phyloP scores from a whole-genome alignment of 1,140 invertebrate species.

The Drosophila ambigua region DNA sequence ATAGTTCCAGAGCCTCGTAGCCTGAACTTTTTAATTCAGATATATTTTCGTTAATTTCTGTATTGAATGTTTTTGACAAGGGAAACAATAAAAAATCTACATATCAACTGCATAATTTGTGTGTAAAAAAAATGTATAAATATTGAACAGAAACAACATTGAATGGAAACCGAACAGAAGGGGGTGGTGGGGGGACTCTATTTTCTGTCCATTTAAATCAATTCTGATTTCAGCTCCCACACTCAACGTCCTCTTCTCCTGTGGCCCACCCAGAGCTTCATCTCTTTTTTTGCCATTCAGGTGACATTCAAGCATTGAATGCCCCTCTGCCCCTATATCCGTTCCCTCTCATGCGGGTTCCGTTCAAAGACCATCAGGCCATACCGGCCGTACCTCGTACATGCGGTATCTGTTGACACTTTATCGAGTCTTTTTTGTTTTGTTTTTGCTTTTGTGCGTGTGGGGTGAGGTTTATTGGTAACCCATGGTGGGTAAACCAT shows the following conservation, averaged over 20 bases:
- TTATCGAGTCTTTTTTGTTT: slow-evolving; percentile 18
- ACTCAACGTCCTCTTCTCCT: slow-evolving; percentile 2
- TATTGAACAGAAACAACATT: too few species aligned
- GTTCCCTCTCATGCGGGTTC: slow-evolving; percentile 10
- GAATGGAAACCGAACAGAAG: too few species aligned
- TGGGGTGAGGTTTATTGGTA: slow-evolving; percentile 1
- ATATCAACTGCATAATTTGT: too few species aligned
- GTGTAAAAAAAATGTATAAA: neutral
- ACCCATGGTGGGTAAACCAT: neutral
- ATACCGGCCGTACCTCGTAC: neutral
- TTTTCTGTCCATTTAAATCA: slow-evolving; percentile 21
- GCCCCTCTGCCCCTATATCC: neutral
- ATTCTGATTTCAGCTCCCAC: slow-evolving; percentile 23
- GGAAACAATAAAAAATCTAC: too few species aligned
- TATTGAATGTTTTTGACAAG: too few species aligned
- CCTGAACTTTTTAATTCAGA: too few species aligned
- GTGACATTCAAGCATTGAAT: neutral
- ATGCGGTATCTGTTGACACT: slow-evolving; percentile 42
- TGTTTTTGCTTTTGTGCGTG: slow-evolving; percentile 1
- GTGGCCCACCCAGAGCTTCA: slow-evolving; percentile 6
- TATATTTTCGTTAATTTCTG: too few species aligned
- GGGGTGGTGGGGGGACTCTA: too few species aligned
- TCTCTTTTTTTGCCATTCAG: slow-evolving; percentile 3
- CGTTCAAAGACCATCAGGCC: slow-evolving; percentile 12
- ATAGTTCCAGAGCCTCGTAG: too few species aligned